Percentiles rank a stretch among this genome's conserved stretches.
phyloP scores from a whole-genome alignment of 2,797 vertebrate species.

The Parambassis ranga region DNA sequence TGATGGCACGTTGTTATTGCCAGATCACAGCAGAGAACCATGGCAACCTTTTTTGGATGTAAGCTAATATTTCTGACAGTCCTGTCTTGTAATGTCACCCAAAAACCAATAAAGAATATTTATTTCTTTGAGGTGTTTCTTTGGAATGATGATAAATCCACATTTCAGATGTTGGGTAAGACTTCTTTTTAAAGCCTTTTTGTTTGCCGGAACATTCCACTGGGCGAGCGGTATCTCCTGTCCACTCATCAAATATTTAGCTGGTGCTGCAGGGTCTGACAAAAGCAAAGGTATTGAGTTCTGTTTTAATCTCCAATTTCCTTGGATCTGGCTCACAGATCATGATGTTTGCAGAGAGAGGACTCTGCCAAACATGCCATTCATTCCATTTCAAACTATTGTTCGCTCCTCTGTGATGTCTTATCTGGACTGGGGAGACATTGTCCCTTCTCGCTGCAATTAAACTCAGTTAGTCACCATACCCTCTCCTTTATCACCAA shows the following conservation, averaged over 20 bases:
- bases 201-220: slow-evolving; percentile 57
- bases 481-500: neutral
- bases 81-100: no score
- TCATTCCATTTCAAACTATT: slow-evolving; percentile 14
- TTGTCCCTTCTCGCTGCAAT: neutral
- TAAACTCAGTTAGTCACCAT: neutral
- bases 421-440: neutral
- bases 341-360: slow-evolving; percentile 6
- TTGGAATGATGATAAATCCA: no score
- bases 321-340: slow-evolving; percentile 17
- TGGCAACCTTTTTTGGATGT: neutral
- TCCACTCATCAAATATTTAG: slow-evolving; percentile 74
- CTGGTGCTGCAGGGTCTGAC: slow-evolving; percentile 42
- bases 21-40: neutral
- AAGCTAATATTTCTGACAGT: neutral
- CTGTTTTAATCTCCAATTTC: slow-evolving; percentile 65
- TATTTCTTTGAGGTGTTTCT: no score
- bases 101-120: no score
- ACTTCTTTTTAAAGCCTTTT: slow-evolving; percentile 10
- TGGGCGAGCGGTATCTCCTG: slow-evolving; percentile 63
- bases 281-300: slow-evolving; percentile 66
- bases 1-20: neutral
- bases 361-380: slow-evolving; percentile 26
- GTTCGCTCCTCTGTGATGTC: neutral
- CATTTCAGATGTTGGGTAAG: neutral